Conservation (phyloP, 2,797 vertebrate genomes). For the Sebastes itinus region DNA sequence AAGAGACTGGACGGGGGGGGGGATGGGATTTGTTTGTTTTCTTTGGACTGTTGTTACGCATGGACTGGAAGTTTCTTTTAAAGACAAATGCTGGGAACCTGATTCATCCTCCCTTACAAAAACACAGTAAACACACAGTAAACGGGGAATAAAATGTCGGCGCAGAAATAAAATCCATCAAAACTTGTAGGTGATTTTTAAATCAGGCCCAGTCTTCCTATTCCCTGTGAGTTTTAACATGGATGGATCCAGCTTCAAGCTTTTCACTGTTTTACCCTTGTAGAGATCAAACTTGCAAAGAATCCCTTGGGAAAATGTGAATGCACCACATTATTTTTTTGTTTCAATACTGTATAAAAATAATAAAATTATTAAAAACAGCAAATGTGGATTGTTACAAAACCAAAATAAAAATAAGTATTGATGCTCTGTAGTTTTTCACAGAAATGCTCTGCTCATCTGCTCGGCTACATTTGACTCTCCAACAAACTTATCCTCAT, state of each 20-base stretch:
- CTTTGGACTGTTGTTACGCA: constrained; percentile 91
- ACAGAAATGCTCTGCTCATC: constrained; percentile 11
- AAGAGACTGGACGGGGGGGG: constrained; percentile 50
- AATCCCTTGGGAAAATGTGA: constrained; percentile 98
- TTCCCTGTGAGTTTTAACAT: constrained; percentile 91
- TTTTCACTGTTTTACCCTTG: constrained; percentile 92
- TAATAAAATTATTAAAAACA: constrained; percentile 87
- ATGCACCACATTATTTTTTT: constrained; percentile 91
- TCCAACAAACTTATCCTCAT: neutral
- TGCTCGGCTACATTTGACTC: neutral
- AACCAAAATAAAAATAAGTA: constrained; percentile 78
- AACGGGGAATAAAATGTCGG: constrained; percentile 69
- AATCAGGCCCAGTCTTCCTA: constrained; percentile 85
- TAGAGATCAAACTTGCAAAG: constrained; percentile 92
- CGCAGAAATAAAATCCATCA: constrained; percentile 84
- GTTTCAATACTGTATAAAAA: constrained; percentile 96
- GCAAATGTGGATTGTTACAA: constrained; percentile 85
- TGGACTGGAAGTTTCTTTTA: constrained; percentile 98
- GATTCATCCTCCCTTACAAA: constrained; percentile 76
- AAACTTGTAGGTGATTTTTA: constrained; percentile 91
- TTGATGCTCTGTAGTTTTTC: constrained; percentile 62
- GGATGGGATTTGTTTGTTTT: constrained; percentile 56
- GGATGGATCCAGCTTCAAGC: constrained; percentile 91
- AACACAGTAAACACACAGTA: constrained; percentile 71
- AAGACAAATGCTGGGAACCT: constrained; percentile 77